These are phyloP conservation scores for Taenaris catops DNA, from an alignment of 2,888 invertebrate genomes.

Conservation along the genomic window DNA sequence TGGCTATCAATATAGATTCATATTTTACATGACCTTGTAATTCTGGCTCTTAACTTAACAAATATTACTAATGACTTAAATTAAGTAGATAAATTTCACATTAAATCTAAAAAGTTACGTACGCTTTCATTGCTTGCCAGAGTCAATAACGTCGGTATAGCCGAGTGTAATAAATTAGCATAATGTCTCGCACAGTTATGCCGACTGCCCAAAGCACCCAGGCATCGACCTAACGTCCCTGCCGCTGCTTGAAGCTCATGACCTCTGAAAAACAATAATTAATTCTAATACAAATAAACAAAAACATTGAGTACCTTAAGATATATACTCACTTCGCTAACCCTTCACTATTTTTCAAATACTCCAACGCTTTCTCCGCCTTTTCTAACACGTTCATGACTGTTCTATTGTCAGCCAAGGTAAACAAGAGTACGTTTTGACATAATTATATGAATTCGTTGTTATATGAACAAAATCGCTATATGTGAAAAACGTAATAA, in stretches of 20 bases:
- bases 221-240: slow-evolving; percentile 62
- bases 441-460: slow-evolving; percentile 32
- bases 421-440: slow-evolving; percentile 15
- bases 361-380: slow-evolving; percentile 70
- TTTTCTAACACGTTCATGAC: slow-evolving; percentile 70
- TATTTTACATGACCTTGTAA: too few relatives aligned
- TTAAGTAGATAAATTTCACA: too few relatives aligned
- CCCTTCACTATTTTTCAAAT: slow-evolving; percentile 57
- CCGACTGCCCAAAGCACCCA: slow-evolving; percentile 63
- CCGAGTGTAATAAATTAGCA: slow-evolving; percentile 57
- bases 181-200: slow-evolving; percentile 63
- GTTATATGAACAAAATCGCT: slow-evolving; percentile 30
- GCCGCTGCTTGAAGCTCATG: slow-evolving; percentile 68
- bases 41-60: too few relatives aligned
- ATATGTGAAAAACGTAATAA: slow-evolving; percentile 31
- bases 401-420: slow-evolving; percentile 31
- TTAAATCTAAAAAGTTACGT: slow-evolving; percentile 38
- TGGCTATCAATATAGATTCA: too few relatives aligned
- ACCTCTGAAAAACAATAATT: slow-evolving; percentile 46
- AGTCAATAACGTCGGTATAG: slow-evolving; percentile 59
- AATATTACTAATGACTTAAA: too few relatives aligned
- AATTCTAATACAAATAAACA: too few relatives aligned
- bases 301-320: too few relatives aligned
- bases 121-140: slow-evolving; percentile 71
- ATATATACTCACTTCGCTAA: slow-evolving; percentile 56